Evolutionary conservation across 2,888 invertebrate genomes (phyloP), one percentile per base, ranked within the genome.

Genomic region (Chymomyza amoena): DNA sequence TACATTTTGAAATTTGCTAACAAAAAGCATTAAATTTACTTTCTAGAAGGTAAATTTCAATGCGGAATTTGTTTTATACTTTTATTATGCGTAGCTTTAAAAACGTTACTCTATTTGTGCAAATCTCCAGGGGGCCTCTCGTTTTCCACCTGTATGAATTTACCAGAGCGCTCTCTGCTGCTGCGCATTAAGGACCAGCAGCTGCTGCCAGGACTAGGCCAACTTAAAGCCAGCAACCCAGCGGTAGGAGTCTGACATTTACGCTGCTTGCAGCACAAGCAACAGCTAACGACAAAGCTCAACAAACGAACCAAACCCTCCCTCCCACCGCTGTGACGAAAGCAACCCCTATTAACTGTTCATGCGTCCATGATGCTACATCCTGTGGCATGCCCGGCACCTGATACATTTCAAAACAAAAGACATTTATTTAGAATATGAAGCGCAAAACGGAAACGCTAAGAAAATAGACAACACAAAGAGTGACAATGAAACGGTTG

Each of bases 391-490:
- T 57, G 18, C 57, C 57, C 57, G 57, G 57, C 57, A 18, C 20
- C 25, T 57, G 57, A 16, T 25, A 25, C 57, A 57, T 57, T 73
- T 45, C 75, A 74, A 73, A 77, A 86, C 84, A 86, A 83, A 78
- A 63, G 66, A 69, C 73, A 74, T 73, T 82, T 87, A 87, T 84
- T 87, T 87, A 87, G 85, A 85, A 84, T 79, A 72, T 68, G 76
- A 64, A 77, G 79, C 80, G 72, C 83, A 82, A 87, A 84, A 54
- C 79, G 87, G 81, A 84, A 79, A 50, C 76, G 74, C 63, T 79
- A 79, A 82, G 73, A 75, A 83, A 75, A 73, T 73, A 84, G 75
- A 73, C 77, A 75, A 74, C 77, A 74, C 66, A 50, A 71, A 66
- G 36, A 62, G 36, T 32, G 36, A 63, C 18, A 51, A 10, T 3